Conservation (phyloP, 2,113 vertebrate species). For the Pygoscelis adeliae region DNA sequence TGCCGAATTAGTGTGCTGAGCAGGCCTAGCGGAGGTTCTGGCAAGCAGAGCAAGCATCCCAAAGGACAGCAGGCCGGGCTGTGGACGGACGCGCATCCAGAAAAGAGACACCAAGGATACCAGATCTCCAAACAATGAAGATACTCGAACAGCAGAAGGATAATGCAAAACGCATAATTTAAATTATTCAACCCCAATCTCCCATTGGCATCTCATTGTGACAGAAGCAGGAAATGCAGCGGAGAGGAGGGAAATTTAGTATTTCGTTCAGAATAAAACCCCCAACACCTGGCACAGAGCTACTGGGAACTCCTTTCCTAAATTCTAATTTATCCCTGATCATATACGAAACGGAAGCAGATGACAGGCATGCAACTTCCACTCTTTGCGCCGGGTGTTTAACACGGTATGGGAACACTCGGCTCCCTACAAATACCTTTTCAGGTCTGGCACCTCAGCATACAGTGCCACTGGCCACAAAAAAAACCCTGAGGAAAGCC, state of each 20-base stretch:
- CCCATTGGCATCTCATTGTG: neutral
- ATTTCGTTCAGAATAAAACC: neutral
- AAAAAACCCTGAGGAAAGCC: neutral
- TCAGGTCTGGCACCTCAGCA: neutral
- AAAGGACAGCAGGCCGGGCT: neutral
- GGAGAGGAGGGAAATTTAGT: neutral
- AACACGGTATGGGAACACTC: rapidly evolving
- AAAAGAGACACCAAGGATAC: neutral
- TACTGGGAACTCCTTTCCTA: neutral
- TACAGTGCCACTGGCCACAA: rapidly evolving
- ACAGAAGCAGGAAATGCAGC: neutral
- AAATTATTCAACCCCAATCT: neutral
- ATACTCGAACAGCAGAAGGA: neutral
- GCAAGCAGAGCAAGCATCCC: neutral
- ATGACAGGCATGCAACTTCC: neutral
- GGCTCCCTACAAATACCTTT: neutral
- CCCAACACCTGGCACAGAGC: neutral
- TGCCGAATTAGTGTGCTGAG: neutral
- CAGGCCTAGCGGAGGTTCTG: neutral
- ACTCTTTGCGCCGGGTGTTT: neutral
- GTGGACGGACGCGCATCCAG: rapidly evolving
- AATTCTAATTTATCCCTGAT: neutral
- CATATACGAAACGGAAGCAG: rapidly evolving
- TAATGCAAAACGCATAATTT: neutral
- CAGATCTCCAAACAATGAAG: neutral